These are phyloP conservation scores for Trogon surrucura DNA, from an alignment of 2,113 vertebrate genomes.

Conservation along the genomic window DNA sequence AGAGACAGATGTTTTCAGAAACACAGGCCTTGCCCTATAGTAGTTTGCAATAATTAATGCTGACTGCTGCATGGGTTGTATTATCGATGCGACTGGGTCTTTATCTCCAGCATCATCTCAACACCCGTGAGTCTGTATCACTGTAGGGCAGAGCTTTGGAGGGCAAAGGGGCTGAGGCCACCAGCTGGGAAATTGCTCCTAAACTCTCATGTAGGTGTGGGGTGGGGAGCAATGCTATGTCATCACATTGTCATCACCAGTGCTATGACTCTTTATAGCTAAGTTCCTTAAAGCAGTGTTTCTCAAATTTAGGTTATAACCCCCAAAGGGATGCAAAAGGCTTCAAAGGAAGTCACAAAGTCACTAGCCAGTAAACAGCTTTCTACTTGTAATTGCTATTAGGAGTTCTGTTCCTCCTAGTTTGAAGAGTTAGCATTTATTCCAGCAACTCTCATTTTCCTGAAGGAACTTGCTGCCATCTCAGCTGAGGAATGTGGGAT, in stretches of 20 bases:
- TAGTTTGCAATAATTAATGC: slow-evolving; percentile 47
- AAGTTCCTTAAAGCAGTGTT: slow-evolving; percentile 45
- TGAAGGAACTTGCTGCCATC: slow-evolving; percentile 3
- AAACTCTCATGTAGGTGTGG: background rate
- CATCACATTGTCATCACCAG: background rate
- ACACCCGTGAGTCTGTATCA: background rate
- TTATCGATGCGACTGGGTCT: slow-evolving; percentile 12
- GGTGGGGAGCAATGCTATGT: slow-evolving; percentile 18
- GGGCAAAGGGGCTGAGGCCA: slow-evolving; percentile 36
- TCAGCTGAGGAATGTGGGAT: slow-evolving; percentile 30
- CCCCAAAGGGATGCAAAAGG: slow-evolving; percentile 3
- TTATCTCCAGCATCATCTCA: slow-evolving; percentile 41
- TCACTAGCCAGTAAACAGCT: slow-evolving; percentile 22
- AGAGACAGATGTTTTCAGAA: slow-evolving; percentile 42
- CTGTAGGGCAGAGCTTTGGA: slow-evolving; percentile 40
- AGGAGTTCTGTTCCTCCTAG: slow-evolving; percentile 9
- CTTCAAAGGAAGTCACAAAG: slow-evolving; percentile 56
- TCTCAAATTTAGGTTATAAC: slow-evolving; percentile 23
- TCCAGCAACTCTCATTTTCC: slow-evolving; percentile 6
- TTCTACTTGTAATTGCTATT: slow-evolving; percentile 16
- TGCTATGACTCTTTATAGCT: background rate
- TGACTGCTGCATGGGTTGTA: slow-evolving; percentile 39
- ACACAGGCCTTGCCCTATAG: background rate
- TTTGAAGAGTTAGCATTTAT: slow-evolving; percentile 47
- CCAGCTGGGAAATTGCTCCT: slow-evolving; percentile 26